These are phyloP conservation scores for Drosophila affinis DNA, from an alignment of 2,888 invertebrate species.

Conservation along the genomic window DNA sequence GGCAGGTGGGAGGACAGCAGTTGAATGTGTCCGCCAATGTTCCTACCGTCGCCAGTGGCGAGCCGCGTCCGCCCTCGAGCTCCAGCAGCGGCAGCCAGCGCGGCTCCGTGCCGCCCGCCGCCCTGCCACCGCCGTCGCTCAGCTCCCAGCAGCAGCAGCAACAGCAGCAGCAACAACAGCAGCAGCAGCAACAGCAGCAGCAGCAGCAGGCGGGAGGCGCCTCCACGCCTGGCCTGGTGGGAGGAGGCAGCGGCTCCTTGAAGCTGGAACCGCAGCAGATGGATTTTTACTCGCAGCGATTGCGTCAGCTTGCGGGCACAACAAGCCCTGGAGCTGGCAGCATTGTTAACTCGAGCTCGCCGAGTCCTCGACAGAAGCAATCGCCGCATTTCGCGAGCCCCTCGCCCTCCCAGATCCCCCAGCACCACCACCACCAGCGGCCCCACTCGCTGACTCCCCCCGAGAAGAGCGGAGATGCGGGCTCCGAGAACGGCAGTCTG, in stretches of 20 bases:
- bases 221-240: slow-evolving; percentile 77
- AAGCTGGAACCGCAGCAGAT: slow-evolving; percentile 94
- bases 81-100: slow-evolving; percentile 81
- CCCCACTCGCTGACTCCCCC: slow-evolving; percentile 87
- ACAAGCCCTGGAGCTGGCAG: slow-evolving; percentile 94
- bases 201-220: slow-evolving; percentile 37
- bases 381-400: slow-evolving; percentile 91
- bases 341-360: slow-evolving; percentile 90
- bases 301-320: slow-evolving; percentile 97
- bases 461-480: slow-evolving; percentile 77
- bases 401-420: slow-evolving; percentile 86
- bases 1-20: slow-evolving; percentile 14
- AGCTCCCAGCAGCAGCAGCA: slow-evolving; percentile 70
- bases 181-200: slow-evolving; percentile 47
- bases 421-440: slow-evolving; percentile 25
- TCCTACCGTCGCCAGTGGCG: slow-evolving; percentile 77
- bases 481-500: slow-evolving; percentile 79
- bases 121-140: slow-evolving; percentile 72
- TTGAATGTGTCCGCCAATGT: slow-evolving; percentile 48
- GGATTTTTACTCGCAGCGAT: slow-evolving; percentile 99
- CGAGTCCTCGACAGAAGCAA: slow-evolving; percentile 92
- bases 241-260: slow-evolving; percentile 79
- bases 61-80: slow-evolving; percentile 84
- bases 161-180: slow-evolving; percentile 48
- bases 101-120: slow-evolving; percentile 82